Conservation (phyloP, 2,797 vertebrate species). For the Gymnoscopelus braueri region DNA sequence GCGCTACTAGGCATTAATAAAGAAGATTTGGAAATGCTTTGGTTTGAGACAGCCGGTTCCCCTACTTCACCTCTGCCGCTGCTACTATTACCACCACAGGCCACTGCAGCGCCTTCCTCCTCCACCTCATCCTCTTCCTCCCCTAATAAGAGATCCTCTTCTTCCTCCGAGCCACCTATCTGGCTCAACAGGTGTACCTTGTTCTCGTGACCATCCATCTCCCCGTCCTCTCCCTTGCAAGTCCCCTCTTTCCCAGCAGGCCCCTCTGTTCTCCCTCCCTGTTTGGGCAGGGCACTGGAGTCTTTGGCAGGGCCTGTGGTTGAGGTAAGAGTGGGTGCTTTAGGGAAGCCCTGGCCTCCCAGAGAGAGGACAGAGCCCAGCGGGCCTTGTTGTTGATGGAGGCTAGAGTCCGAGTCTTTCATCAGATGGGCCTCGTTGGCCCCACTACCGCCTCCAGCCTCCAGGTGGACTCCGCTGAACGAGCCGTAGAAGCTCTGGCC, state of each 20-base stretch:
- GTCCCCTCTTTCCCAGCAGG: slow-evolving; percentile 81
- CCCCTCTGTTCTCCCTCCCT: slow-evolving; percentile 85
- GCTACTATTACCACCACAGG: slow-evolving; percentile 87
- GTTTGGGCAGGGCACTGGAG: slow-evolving; percentile 83
- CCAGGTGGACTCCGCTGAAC: slow-evolving; percentile 97
- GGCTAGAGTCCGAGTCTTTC: slow-evolving; percentile 84
- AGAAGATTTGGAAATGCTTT: slow-evolving; percentile 99
- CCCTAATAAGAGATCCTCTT: slow-evolving; percentile 82
- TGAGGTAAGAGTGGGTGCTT: slow-evolving; percentile 89
- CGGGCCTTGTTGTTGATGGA: slow-evolving; percentile 86
- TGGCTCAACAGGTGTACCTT: slow-evolving; percentile 87
- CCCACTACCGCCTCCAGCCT: slow-evolving; percentile 82
- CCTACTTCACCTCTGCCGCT: slow-evolving; percentile 84
- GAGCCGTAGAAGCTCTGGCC: slow-evolving; percentile 99
- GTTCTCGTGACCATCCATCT: slow-evolving; percentile 85
- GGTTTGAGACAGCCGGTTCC: slow-evolving; percentile 99
- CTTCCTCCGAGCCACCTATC: slow-evolving; percentile 77
- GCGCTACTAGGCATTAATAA: slow-evolving; percentile 98
- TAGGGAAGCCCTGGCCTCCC: slow-evolving; percentile 89
- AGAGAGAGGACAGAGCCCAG: slow-evolving; percentile 88
- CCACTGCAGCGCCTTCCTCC: slow-evolving; percentile 85
- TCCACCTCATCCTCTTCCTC: slow-evolving; percentile 91
- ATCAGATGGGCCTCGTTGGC: slow-evolving; percentile 84
- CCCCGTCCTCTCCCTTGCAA: slow-evolving; percentile 81
- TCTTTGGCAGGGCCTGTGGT: slow-evolving; percentile 94